Evolutionary conservation across 2,797 vertebrate species (phyloP).

Genomic region (Hemibagrus guttatus): DNA sequence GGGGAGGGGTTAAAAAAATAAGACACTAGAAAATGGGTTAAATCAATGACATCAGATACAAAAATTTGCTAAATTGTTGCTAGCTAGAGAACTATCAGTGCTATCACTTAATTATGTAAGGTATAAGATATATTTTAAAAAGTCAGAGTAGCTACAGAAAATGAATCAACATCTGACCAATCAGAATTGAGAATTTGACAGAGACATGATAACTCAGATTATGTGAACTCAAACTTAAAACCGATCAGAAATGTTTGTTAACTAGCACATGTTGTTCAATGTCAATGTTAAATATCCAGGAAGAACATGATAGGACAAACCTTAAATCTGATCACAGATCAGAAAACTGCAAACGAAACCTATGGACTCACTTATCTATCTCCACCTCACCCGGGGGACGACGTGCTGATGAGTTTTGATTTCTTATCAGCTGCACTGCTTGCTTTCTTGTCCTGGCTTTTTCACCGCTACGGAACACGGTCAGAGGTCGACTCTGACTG

Average conservation of each 20-base stretch:
- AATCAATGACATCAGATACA: not conserved
- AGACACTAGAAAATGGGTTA: not conserved
- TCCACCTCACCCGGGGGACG: not conserved
- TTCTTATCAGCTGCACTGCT: constrained; percentile 18
- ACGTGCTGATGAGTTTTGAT: constrained; percentile 7
- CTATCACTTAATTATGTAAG: not conserved
- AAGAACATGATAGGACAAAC: not conserved
- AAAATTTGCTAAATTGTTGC: not conserved
- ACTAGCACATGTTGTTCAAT: no score
- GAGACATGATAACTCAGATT: not conserved
- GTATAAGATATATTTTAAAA: no score
- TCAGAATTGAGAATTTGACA: not conserved
- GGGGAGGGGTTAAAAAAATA: no score
- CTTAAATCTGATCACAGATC: not conserved
- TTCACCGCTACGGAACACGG: not conserved
- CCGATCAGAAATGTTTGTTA: no score
- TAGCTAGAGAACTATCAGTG: not conserved
- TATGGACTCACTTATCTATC: not conserved
- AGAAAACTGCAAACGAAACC: constrained; percentile 1
- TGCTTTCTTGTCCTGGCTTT: not conserved
- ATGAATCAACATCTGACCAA: not conserved
- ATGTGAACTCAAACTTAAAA: no score
- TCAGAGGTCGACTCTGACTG: constrained; percentile 24
- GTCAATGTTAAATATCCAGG: not conserved
- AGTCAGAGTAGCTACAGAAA: no score